These are phyloP conservation scores for Xestia ashworthii DNA, from an alignment of 2,888 invertebrate genomes.

Conservation along the genomic window DNA sequence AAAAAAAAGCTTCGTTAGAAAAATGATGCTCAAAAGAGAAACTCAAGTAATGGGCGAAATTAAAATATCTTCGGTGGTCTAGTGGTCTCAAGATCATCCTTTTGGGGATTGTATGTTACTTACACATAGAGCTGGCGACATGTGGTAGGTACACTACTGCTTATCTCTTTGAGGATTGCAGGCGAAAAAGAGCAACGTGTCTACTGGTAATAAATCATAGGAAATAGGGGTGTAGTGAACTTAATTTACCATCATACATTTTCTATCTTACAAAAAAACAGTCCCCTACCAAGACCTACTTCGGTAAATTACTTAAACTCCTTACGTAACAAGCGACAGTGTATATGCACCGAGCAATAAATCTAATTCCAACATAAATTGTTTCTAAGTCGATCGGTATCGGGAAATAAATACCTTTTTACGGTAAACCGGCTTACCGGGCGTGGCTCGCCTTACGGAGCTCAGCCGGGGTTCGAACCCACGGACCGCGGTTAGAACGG, in stretches of 20 bases:
- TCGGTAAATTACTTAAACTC: constrained; percentile 2
- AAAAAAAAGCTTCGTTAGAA: not conserved
- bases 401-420: constrained; percentile 66
- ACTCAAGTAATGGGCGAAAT: not conserved
- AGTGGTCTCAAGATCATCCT: not conserved
- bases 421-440: constrained; percentile 46
- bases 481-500: constrained; percentile 18
- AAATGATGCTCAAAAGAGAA: not conserved
- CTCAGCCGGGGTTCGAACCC: constrained; percentile 25
- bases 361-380: constrained; percentile 57
- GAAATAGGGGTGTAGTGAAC: too few species aligned
- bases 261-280: not conserved
- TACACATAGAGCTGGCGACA: not conserved
- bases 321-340: constrained; percentile 32
- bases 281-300: not conserved
- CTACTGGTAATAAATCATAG: not conserved
- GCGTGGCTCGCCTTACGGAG: constrained; percentile 41
- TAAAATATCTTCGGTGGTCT: not conserved
- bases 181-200: not conserved
- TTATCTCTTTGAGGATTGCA: not conserved
- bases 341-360: constrained; percentile 42
- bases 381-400: constrained; percentile 59
- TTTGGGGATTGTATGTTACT: not conserved
- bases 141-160: not conserved
- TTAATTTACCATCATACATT: not conserved